Evolutionary conservation across 2,113 vertebrate species (phyloP), one percentile per base, ranked within the genome.

Genomic region (Heterotis niloticus): DNA sequence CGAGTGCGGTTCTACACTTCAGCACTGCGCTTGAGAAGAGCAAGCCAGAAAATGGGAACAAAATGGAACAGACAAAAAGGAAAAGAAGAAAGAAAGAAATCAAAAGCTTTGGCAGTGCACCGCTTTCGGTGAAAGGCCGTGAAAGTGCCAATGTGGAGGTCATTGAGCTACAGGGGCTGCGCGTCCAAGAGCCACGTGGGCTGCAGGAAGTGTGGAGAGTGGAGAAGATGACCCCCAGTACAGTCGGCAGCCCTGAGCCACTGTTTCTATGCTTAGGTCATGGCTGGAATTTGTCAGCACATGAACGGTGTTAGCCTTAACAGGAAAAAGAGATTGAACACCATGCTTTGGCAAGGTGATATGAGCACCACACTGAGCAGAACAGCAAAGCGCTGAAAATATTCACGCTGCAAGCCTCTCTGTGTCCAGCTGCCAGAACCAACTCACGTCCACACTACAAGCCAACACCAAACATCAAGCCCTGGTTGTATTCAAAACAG

Each of bases 271-370:
- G 54, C 68, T 78, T 64, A 66, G 54, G 79, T 81, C 56, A 56
- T 76, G 78, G 64, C 79, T 83, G 44, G 76, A 76, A 56, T 82
- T 69, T 77, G 60, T 75, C 77, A 75, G 67, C 44, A 29, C 66
- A 65, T 18, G 17, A 76, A 62, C 11, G 29, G 52, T 66, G 73
- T 26, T 24, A 77, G 69, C 20, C 16, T 17, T 20, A 78, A 64
- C 17, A 76, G 68, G 54, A 12, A 57, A 17, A 51, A 74, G 54
- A 34, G 52, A 60, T 69, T 68, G 77, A 26, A 18, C 16, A 14
- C 1, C 28, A 16, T 72, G 17, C 44, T 72, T 72, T 72, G 57
- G 57, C 17, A n/a, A 7, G 34, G 34, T 7, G 34, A 44, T 7
- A 7, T 44, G 3, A 7, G 34, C 34, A 44, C 34, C 34, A n/a